Evolutionary conservation across 2,888 invertebrate genomes (phyloP), one percentile per base, ranked within the genome.

Genomic region (Serrognathus titanus): DNA sequence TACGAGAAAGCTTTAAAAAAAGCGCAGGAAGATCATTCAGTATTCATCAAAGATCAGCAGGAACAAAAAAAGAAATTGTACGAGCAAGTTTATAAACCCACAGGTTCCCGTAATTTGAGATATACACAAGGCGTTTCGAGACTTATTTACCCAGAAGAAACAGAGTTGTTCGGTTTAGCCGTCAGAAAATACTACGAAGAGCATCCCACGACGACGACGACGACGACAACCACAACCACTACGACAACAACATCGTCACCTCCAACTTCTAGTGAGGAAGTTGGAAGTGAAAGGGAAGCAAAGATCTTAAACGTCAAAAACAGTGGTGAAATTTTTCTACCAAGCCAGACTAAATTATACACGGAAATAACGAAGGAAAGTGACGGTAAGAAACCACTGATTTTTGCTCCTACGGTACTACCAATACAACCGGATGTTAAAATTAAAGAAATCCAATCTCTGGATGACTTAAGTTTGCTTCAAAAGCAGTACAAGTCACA

Each of bases 1-100:
- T 90, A 90, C 65, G 84, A 90, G 64, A 89, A 89, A 65, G 87
- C 89, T 43, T 85, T 90, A 68, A 87, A 88, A 67, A 90, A 90
- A 69, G 85, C 89, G 0, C 83, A 89, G 61, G 83, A 85, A 65
- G 80, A 89, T 31, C 90, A 91, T 63, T 84, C 86, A 63, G 86
- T 87, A 56, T 88, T 88, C 68, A 66, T 88, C 0, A 83, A 82
- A 62, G 84, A 85, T 62, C 91, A 92, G 71, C 84, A 88, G 4
- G 85, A 85, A 24, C 84, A 83, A 65, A 79, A 82, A 55, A 75
- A 82, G 62, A 83, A 83, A 60, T 72, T 79, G 46, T 81, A 77
- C 58, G 71, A 76, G 56, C 73, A 69, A 59, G 59, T 76, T 8
- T 73, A 75, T 53, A 73, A 72, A 66, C 66, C 69, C 3, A 73